A percentile compares a stretch with the other conserved stretches of the same genome.
Evolutionary conservation across 2,113 vertebrate genomes (phyloP).

Genomic region (Marcusenius ussheri): DNA sequence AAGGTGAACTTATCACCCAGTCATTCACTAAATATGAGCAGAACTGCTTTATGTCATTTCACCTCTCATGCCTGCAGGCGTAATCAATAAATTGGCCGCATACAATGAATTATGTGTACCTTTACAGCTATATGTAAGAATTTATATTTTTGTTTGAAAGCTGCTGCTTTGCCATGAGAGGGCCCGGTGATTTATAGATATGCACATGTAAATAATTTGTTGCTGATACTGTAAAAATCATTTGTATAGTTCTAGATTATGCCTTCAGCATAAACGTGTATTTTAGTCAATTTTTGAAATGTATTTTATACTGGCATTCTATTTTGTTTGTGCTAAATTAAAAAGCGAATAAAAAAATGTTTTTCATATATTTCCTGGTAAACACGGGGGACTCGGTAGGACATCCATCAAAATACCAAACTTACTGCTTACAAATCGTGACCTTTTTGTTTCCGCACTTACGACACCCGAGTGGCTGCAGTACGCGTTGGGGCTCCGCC

Average conservation of each 20-base stretch:
- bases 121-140: background rate
- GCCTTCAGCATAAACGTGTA: background rate
- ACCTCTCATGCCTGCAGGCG: background rate
- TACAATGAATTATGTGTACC: background rate
- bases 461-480: background rate
- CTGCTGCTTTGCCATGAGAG: background rate
- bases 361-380: background rate
- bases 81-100: background rate
- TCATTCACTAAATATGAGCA: background rate
- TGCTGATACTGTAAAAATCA: constrained; percentile 4
- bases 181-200: constrained; percentile 7
- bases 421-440: background rate
- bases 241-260: constrained; percentile 5
- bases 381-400: background rate
- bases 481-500: background rate
- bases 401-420: background rate
- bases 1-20: background rate
- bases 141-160: background rate
- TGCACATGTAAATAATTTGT: constrained; percentile 16
- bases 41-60: background rate
- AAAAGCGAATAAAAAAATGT: background rate
- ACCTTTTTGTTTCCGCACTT: background rate
- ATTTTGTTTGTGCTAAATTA: constrained; percentile 14
- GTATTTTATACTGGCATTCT: constrained; percentile 17
- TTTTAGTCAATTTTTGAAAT: background rate